Evolutionary conservation across 2,113 vertebrate genomes (phyloP).

Genomic region (Willisornis vidua): DNA sequence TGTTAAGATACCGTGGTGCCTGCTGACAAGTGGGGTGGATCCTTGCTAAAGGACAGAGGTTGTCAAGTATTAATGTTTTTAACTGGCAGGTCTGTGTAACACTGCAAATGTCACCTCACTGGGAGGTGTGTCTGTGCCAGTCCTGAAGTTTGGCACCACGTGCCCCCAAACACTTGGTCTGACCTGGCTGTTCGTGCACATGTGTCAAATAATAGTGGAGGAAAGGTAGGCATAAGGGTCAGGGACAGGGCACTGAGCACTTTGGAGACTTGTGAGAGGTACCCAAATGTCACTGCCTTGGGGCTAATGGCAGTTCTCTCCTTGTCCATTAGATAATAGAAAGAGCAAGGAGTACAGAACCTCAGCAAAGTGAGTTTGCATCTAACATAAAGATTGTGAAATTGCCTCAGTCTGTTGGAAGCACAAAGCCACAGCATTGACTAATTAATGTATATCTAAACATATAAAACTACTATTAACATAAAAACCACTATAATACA

Average conservation of each 20-base stretch:
- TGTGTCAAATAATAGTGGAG: not conserved
- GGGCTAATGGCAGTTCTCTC: not conserved
- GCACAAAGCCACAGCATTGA: not conserved
- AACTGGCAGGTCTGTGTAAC: not conserved
- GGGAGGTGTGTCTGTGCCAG: not conserved
- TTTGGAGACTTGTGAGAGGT: not conserved
- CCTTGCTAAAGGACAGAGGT: not conserved
- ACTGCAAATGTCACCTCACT: not conserved
- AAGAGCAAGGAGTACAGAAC: not conserved
- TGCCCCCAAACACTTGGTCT: not conserved
- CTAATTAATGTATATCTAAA: not conserved
- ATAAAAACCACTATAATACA: not conserved
- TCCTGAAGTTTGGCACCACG: not conserved
- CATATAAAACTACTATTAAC: not conserved
- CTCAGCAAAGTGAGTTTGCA: not conserved
- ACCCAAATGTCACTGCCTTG: not conserved
- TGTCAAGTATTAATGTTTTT: not conserved
- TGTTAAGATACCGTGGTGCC: not conserved
- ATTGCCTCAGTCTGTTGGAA: not conserved
- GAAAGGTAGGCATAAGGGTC: not conserved
- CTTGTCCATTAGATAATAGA: not conserved
- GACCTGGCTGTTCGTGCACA: not conserved
- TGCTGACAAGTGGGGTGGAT: not conserved
- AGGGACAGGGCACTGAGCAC: not conserved
- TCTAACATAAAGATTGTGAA: not conserved